phyloP scores from a whole-genome alignment of 2,113 vertebrate species.

The Tenebrosternarchus preto region DNA sequence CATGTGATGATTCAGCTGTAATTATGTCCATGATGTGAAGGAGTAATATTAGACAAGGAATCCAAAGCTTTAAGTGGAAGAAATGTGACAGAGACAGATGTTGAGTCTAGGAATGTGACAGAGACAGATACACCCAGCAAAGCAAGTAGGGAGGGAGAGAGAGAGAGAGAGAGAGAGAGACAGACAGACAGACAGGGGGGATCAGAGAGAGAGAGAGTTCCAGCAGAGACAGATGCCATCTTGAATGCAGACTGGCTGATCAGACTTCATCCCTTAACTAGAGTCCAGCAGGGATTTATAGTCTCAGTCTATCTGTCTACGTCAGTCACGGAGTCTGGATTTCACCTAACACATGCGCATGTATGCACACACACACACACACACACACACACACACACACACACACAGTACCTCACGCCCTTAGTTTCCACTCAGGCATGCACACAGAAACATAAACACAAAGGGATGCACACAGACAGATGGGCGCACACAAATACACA shows the following conservation, averaged over 20 bases:
- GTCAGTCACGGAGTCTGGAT: slow-evolving; percentile 64
- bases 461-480: slow-evolving; percentile 32
- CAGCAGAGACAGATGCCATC: slow-evolving; percentile 63
- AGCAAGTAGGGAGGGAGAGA: background rate
- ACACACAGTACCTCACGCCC: background rate
- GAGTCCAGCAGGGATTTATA: slow-evolving; percentile 49
- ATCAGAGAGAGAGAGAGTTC: slow-evolving; percentile 32
- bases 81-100: slow-evolving; percentile 63
- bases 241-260: slow-evolving; percentile 49
- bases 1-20: background rate
- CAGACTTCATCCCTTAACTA: slow-evolving; percentile 49
- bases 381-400: slow-evolving; percentile 42
- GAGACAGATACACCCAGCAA: background rate
- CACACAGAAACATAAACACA: too few species aligned
- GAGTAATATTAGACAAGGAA: slow-evolving; percentile 28
- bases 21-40: slow-evolving; percentile 7
- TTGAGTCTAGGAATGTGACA: slow-evolving; percentile 64
- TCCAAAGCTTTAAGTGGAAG: slow-evolving; percentile 29
- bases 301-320: slow-evolving; percentile 52
- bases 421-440: background rate
- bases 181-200: background rate
- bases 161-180: background rate
- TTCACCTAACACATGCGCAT: slow-evolving; percentile 21
- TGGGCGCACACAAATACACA: slow-evolving; percentile 39
- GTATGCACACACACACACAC: slow-evolving; percentile 37